phyloP scores from a whole-genome alignment of 2,888 invertebrate species.

The Parnassius mnemosyne region DNA sequence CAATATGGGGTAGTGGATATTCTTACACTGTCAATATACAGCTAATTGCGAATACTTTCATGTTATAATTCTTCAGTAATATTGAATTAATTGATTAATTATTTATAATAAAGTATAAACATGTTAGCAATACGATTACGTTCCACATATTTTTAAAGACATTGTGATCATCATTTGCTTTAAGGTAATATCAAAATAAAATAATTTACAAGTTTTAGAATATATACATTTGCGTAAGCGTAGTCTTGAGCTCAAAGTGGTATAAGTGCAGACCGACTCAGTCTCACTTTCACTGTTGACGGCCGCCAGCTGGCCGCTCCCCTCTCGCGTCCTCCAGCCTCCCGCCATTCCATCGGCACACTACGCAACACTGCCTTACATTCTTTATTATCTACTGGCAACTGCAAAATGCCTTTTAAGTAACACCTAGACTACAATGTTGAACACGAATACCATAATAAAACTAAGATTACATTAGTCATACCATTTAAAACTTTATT shows the following conservation, averaged over 20 bases:
- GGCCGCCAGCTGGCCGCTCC: slow-evolving; percentile 70
- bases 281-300: slow-evolving; percentile 76
- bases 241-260: slow-evolving; percentile 7
- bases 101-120: too few species aligned
- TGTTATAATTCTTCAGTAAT: too few species aligned
- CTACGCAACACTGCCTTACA: slow-evolving; percentile 71
- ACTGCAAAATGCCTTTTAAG: slow-evolving; percentile 15
- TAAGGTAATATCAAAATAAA: too few species aligned
- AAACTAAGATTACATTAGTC: neutral
- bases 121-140: too few species aligned
- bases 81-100: too few species aligned
- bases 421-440: neutral
- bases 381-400: slow-evolving; percentile 33
- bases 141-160: too few species aligned
- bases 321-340: slow-evolving; percentile 34
- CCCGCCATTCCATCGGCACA: slow-evolving; percentile 36
- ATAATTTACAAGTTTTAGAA: neutral
- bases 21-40: too few species aligned
- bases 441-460: neutral
- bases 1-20: too few species aligned
- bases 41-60: too few species aligned
- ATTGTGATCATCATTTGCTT: too few species aligned
- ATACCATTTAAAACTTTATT: slow-evolving; percentile 1
- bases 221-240: slow-evolving; percentile 16
- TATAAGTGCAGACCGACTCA: slow-evolving; percentile 35